A percentile compares a stretch with the other conserved stretches of the same genome.
Conservation (phyloP, 1,140 invertebrate genomes). For the Ceratitis capitata region DNA sequence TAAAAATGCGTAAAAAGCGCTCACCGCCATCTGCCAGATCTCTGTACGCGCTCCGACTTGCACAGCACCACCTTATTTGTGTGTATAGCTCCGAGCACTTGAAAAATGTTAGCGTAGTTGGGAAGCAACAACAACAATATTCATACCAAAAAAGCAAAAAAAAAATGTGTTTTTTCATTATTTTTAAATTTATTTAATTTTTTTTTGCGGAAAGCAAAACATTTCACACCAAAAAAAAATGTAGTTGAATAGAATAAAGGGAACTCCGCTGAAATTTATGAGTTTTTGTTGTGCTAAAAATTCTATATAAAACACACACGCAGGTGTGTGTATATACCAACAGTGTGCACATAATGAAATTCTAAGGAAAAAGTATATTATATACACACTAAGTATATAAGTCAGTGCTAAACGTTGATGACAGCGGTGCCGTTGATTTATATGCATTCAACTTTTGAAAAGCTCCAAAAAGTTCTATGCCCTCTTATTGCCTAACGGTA, state of each 20-base stretch:
- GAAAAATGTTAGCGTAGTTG: neutral
- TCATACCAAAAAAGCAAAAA: neutral
- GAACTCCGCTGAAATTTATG: constrained; percentile 14
- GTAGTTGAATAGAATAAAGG: neutral
- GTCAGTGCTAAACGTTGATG: neutral
- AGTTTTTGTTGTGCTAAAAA: neutral
- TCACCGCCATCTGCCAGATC: neutral
- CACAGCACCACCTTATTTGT: neutral
- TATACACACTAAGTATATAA: neutral
- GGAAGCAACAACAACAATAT: neutral
- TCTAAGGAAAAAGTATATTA: neutral
- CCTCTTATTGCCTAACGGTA: neutral
- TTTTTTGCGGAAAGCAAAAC: neutral
- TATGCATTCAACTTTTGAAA: neutral
- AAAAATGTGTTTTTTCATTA: neutral
- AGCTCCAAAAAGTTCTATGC: neutral
- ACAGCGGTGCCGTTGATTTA: constrained; percentile 19
- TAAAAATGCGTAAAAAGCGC: constrained; percentile 25
- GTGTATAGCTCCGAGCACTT: neutral
- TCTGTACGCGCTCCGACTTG: neutral
- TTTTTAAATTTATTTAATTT: neutral
- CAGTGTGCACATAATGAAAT: neutral
- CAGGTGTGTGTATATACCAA: too few relatives aligned
- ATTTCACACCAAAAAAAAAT: constrained; percentile 5
- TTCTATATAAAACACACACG: too few relatives aligned